A percentile compares a stretch with the other conserved stretches of the same genome.
Conservation (phyloP, 2,113 vertebrate species). For the Zosterops hypoxanthus region DNA sequence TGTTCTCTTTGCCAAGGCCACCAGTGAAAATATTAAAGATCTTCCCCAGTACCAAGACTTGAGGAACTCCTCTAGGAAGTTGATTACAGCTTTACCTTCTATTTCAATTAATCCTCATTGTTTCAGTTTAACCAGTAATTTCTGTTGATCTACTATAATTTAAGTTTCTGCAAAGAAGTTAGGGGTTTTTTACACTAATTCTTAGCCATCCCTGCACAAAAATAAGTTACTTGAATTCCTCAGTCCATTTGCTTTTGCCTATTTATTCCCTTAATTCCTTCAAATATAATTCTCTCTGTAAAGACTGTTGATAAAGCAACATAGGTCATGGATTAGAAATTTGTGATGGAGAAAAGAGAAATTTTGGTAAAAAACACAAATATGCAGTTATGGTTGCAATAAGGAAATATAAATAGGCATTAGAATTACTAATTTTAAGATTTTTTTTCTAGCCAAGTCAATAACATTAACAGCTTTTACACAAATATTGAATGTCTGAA, state of each 20-base stretch:
- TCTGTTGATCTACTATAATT: neutral
- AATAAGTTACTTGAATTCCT: neutral
- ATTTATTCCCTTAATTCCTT: neutral
- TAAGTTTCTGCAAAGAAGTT: neutral
- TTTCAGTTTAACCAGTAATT: neutral
- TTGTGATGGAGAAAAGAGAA: neutral
- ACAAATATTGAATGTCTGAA: neutral
- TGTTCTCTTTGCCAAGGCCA: neutral
- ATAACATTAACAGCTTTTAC: neutral
- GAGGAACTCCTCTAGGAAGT: neutral
- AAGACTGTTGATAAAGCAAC: neutral
- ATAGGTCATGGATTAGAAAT: neutral
- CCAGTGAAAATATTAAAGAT: neutral
- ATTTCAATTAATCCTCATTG: neutral
- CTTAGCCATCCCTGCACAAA: neutral
- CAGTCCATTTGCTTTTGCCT: neutral
- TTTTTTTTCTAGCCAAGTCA: neutral
- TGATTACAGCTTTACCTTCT: neutral
- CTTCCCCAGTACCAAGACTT: neutral
- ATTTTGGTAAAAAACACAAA: neutral
- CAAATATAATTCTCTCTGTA: neutral
- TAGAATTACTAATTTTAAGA: neutral
- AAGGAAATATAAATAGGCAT: neutral
- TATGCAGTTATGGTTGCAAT: neutral
- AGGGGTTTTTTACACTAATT: neutral